phyloP scores from a whole-genome alignment of 1,140 invertebrate genomes.

The Psix sp. region DNA sequence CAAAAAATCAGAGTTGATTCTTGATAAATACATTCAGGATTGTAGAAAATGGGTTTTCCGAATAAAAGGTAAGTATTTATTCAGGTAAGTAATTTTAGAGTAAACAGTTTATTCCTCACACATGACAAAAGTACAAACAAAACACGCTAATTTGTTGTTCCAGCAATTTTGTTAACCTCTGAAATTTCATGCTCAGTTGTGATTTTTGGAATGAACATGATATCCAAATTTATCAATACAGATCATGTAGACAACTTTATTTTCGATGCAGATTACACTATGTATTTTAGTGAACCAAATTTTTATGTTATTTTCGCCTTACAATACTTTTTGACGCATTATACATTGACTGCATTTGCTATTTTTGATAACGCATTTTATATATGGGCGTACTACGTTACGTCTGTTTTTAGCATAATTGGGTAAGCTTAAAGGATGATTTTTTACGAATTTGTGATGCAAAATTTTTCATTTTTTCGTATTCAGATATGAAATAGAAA shows the following conservation, averaged over 20 bases:
- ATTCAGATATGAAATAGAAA: conserved; percentile 4
- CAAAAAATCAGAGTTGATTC: neutral
- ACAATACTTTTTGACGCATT: neutral
- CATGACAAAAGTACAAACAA: too few species aligned
- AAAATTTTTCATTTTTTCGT: neutral
- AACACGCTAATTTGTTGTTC: too few species aligned
- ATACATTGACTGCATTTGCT: conserved; percentile 4
- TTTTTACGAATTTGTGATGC: neutral
- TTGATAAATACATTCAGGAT: conserved; percentile 8
- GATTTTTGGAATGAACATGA: conserved; percentile 5
- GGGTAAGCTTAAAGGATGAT: conserved; percentile 2
- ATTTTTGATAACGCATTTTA: conserved; percentile 19
- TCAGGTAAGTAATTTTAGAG: conserved; percentile 1
- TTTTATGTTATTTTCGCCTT: conserved; percentile 3
- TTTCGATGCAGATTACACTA: neutral
- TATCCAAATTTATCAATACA: conserved; percentile 2
- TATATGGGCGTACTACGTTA: conserved; percentile 20
- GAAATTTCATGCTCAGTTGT: neutral
- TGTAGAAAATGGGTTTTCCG: conserved; percentile 15
- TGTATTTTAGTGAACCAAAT: conserved; percentile 4
- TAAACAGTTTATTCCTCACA: too few species aligned
- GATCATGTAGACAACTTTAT: neutral
- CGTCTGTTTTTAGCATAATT: conserved; percentile 12
- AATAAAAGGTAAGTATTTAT: conserved; percentile 12
- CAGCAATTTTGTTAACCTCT: neutral